These are phyloP conservation scores for Myodes glareolus DNA, from an alignment of 2,113 vertebrate species.

Conservation along the genomic window DNA sequence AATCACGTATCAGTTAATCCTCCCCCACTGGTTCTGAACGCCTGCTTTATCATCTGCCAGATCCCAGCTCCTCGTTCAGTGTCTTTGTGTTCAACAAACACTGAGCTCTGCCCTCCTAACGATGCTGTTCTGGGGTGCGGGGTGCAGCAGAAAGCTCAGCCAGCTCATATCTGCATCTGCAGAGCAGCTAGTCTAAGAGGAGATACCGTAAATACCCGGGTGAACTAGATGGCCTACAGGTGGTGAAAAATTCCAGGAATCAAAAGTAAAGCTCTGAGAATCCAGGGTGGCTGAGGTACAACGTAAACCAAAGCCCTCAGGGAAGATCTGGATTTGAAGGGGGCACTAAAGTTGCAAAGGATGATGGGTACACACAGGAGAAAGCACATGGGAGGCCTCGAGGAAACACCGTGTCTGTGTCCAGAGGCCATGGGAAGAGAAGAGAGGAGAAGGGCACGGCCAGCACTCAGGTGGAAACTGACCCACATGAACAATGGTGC, in stretches of 20 bases:
- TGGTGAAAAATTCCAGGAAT: not conserved
- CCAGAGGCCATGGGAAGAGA: not conserved
- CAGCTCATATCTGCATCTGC: fast-evolving
- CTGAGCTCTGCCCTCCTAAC: fast-evolving
- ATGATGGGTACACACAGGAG: fast-evolving
- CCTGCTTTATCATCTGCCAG: not conserved
- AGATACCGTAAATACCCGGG: not conserved
- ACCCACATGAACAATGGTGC: fast-evolving
- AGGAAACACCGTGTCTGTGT: fast-evolving
- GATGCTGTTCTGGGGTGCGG: not conserved
- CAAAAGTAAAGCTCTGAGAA: not conserved
- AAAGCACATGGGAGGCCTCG: not conserved
- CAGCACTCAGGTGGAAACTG: not conserved
- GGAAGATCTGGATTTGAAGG: not conserved
- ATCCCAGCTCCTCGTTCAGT: not conserved
- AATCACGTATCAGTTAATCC: not conserved
- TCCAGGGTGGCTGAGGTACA: not conserved
- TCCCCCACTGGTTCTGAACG: not conserved
- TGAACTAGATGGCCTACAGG: not conserved
- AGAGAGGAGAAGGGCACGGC: not conserved
- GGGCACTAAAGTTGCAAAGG: not conserved
- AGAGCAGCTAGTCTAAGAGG: not conserved
- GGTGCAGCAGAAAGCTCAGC: not conserved
- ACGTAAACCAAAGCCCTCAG: not conserved
- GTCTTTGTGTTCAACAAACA: not conserved